Evolutionary conservation across 2,888 invertebrate genomes (phyloP).

Genomic region (Stegophylla sp.): DNA sequence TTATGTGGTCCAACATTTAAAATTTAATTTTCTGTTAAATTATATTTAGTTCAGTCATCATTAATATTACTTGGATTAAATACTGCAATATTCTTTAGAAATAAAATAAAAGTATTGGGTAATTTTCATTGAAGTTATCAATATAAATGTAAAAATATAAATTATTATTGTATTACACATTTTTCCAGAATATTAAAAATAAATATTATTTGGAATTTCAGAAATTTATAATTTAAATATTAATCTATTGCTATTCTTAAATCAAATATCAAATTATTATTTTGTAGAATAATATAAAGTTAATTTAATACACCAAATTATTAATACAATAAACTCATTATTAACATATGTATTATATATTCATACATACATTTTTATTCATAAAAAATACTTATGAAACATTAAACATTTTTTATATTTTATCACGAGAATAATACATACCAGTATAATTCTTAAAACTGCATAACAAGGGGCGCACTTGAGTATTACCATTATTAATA

Average conservation of each 20-base stretch:
- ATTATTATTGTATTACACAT: conserved; percentile 3
- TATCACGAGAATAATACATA: conserved; percentile 9
- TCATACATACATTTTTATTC: conserved; percentile 4
- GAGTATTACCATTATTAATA: conserved; percentile 5
- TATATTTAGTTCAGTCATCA: conserved; percentile 24
- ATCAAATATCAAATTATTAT: conserved; percentile 42
- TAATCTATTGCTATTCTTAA: conserved; percentile 22
- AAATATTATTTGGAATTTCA: neutral
- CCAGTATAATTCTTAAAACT: conserved; percentile 15
- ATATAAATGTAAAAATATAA: conserved; percentile 15
- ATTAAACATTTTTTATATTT: conserved; percentile 9
- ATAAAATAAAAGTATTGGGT: neutral
- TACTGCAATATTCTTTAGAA: conserved; percentile 30
- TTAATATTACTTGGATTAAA: conserved; percentile 20
- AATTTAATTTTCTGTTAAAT: conserved; percentile 41
- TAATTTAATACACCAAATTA: conserved; percentile 38
- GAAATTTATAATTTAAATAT: conserved; percentile 21
- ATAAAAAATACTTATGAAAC: neutral
- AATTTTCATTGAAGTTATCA: conserved; percentile 24
- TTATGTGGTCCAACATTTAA: conserved; percentile 49
- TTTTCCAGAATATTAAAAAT: neutral
- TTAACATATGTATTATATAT: too few species aligned
- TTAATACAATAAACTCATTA: conserved; percentile 3
- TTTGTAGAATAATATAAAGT: conserved; percentile 33
- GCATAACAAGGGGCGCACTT: conserved; percentile 9